These are phyloP conservation scores for Euglossa dilemma DNA, from an alignment of 1,140 invertebrate genomes.

Conservation along the genomic window DNA sequence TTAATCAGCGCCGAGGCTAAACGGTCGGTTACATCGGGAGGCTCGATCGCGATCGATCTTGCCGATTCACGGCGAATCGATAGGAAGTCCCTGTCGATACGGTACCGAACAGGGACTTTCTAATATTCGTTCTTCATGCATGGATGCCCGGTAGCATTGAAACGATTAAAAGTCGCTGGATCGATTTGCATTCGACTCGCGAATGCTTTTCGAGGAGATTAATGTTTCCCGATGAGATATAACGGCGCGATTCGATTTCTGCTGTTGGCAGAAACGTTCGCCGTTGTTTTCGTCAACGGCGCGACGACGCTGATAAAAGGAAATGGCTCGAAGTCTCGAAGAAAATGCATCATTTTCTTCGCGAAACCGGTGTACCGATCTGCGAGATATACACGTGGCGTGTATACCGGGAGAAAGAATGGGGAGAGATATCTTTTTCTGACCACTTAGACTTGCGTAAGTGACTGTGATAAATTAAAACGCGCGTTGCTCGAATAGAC, in stretches of 20 bases:
- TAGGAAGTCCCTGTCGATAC: not conserved
- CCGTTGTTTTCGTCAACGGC: not conserved
- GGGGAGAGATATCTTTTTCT: too few species aligned
- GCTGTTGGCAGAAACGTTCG: not conserved
- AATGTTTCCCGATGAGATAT: not conserved
- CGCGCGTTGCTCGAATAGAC: too few species aligned
- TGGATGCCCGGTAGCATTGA: constrained; percentile 13
- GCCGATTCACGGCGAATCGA: constrained; percentile 16
- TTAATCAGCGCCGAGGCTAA: constrained; percentile 33
- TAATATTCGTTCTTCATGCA: constrained; percentile 41
- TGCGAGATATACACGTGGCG: not conserved
- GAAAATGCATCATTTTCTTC: not conserved
- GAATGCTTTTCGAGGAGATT: constrained; percentile 6
- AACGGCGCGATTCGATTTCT: not conserved
- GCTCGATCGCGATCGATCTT: constrained; percentile 13
- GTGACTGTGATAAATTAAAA: too few species aligned
- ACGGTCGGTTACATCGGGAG: not conserved
- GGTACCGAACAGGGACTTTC: constrained; percentile 31
- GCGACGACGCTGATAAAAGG: not conserved
- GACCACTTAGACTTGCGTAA: too few species aligned
- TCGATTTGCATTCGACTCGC: constrained; percentile 32
- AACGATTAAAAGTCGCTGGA: constrained; percentile 36
- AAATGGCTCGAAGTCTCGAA: not conserved
- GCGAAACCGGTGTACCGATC: not conserved
- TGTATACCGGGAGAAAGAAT: too few species aligned